Evolutionary conservation across 2,888 invertebrate species (phyloP), one percentile per base, ranked within the genome.

Genomic region (Maniola hyperantus): DNA sequence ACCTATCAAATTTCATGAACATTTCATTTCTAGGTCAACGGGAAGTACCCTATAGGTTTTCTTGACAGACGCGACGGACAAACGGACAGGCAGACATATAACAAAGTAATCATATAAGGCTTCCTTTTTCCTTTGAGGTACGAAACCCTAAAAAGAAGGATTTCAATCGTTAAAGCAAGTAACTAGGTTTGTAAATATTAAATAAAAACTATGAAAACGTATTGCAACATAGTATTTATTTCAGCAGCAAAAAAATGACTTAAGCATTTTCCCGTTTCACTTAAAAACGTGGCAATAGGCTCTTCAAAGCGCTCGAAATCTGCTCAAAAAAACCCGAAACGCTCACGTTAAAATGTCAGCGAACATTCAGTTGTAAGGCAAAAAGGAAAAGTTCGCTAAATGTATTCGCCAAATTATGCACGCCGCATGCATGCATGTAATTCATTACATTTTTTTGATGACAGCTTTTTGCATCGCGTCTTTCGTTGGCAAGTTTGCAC

Each of bases 261-360:
- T 36, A 15, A 55, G 34, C 15, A 13, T 36, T 18, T 55, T 18
- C 33, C 36, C 55, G 55, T 39, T 55, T 36, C 55, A 15, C 11
- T 11, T 55, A 55, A 36, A 54, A 55, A 55, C 55, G 36, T 39
- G 62, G 63, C 51, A 66, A 66, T 57, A 63, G 57, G 42, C 58
- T 39, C 58, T 67, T 51, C 64, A 59, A 54, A 67, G 46, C 64
- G 44, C 58, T 59, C 15, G 15, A 55, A 39, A 36, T 10, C 55
- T 5, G 55, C 55, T 36, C 55, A 64, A 67, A 66, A n/a, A 63
- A 67, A 63, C 15, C 13, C 63, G 15, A 15, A 63, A 63, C 46
- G 58, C 58, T 64, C 64, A 44, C 26, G 59, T 67, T 59, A 67
- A 64, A 59, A 64, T 67, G 67, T 67, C 67, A 67, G 67, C 51